A percentile compares a stretch with the other conserved stretches of the same genome.
These are phyloP conservation scores for Notarius quadriscutis DNA, from an alignment of 2,113 vertebrate species.

Conservation along the genomic window DNA sequence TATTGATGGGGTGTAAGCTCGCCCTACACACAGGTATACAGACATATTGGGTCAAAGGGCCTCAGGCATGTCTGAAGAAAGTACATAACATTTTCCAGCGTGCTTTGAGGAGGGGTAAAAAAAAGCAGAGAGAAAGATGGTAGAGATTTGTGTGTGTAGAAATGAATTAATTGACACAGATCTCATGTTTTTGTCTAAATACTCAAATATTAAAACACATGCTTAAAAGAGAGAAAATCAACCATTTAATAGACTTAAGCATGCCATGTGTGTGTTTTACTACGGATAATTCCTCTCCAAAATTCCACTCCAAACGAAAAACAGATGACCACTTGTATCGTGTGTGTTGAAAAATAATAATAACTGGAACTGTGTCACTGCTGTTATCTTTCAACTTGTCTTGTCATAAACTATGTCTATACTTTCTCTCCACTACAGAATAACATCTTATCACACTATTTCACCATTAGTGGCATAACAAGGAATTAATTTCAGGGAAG, in stretches of 20 bases:
- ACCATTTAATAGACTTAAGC: constrained; percentile 4
- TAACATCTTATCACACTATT: neutral
- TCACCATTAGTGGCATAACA: neutral
- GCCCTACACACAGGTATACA: neutral
- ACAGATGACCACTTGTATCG: constrained; percentile 53
- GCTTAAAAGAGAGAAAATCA: neutral
- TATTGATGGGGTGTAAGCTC: neutral
- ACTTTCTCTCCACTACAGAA: neutral
- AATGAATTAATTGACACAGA: neutral
- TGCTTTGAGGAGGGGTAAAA: neutral
- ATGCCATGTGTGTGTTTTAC: neutral
- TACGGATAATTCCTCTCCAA: constrained; percentile 20
- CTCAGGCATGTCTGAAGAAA: neutral
- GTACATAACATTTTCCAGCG: neutral
- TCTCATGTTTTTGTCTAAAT: constrained; percentile 29
- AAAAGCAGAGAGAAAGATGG: neutral
- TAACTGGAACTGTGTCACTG: constrained; percentile 1
- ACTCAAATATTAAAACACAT: constrained; percentile 30
- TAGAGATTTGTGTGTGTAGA: neutral
- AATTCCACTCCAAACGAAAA: constrained; percentile 48
- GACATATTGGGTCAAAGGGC: neutral
- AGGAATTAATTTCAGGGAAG: neutral
- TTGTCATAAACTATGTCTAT: neutral
- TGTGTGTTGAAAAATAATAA: neutral
- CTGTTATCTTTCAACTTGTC: neutral